Percentiles rank a stretch among this genome's conserved stretches.
These are phyloP conservation scores for Todiramphus chloris DNA, from an alignment of 2,113 vertebrate species.

Conservation along the genomic window DNA sequence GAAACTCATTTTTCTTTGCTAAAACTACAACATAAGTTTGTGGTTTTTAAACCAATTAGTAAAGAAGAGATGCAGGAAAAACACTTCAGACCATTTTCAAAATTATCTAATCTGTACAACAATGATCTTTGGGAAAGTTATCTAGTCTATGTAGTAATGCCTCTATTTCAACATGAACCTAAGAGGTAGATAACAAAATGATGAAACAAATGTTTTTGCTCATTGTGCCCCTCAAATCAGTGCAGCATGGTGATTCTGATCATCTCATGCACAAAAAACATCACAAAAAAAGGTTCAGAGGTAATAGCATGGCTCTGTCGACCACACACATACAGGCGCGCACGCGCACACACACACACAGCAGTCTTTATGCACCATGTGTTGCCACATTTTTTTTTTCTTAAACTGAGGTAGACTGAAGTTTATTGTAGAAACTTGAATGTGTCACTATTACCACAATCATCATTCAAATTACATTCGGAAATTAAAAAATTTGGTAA, in stretches of 20 bases:
- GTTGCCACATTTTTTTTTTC: conserved; percentile 78
- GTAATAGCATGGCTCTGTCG: conserved; percentile 86
- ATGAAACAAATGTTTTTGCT: conserved; percentile 84
- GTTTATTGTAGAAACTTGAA: conserved; percentile 89
- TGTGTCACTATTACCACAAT: conserved; percentile 89
- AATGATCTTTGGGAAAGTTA: conserved; percentile 82
- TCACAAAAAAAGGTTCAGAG: conserved; percentile 82
- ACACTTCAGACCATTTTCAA: conserved; percentile 84
- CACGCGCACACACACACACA: conserved; percentile 70
- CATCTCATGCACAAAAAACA: conserved; percentile 83
- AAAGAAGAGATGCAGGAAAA: conserved; percentile 86
- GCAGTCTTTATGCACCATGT: conserved; percentile 81
- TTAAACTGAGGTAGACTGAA: conserved; percentile 91
- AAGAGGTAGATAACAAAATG: conserved; percentile 95
- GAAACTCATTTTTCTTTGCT: conserved; percentile 80
- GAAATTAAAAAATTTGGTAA: conserved; percentile 75
- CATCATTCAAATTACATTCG: conserved; percentile 89
- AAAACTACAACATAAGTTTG: conserved; percentile 84
- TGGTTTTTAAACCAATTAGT: conserved; percentile 85
- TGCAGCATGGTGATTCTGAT: conserved; percentile 80
- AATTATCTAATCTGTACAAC: conserved; percentile 85
- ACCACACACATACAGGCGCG: conserved; percentile 75
- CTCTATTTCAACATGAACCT: conserved; percentile 91
- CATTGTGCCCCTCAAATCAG: conserved; percentile 89
- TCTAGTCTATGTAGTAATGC: conserved; percentile 88